A percentile compares a stretch with the other conserved stretches of the same genome.
Evolutionary conservation across 2,797 vertebrate species (phyloP).

Genomic region (Crenuchus spilurus): DNA sequence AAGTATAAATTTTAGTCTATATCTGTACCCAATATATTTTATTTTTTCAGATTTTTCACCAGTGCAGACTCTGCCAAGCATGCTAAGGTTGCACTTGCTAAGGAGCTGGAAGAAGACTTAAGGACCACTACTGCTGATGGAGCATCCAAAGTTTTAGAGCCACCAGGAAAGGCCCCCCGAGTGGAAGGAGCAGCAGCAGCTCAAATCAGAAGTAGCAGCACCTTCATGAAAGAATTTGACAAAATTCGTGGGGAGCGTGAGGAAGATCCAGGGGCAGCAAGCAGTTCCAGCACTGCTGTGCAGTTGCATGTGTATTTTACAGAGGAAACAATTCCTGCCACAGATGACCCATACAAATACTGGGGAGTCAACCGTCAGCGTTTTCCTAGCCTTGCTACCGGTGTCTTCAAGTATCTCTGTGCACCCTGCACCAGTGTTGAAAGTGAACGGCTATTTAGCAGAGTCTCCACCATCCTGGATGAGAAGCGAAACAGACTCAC

Average conservation of each 20-base stretch:
- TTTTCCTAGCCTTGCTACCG: background rate
- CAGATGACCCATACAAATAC: conserved; percentile 11
- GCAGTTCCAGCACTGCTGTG: background rate
- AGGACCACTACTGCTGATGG: too few species aligned
- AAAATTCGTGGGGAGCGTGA: background rate
- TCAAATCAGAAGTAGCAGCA: background rate
- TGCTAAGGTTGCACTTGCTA: too few species aligned
- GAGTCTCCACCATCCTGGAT: conserved; percentile 15
- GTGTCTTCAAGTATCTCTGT: conserved; percentile 16
- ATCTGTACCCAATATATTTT: too few species aligned
- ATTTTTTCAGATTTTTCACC: too few species aligned
- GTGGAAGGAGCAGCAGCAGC: background rate
- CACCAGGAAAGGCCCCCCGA: too few species aligned
- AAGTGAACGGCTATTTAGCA: conserved; percentile 34
- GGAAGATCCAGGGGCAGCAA: background rate
- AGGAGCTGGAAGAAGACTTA: too few species aligned
- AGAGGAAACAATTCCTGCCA: background rate
- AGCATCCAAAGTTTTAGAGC: too few species aligned
- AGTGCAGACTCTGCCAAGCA: too few species aligned
- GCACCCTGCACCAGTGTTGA: conserved; percentile 20
- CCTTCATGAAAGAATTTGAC: background rate
- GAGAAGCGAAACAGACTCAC: conserved; percentile 18
- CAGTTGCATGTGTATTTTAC: conserved; percentile 1
- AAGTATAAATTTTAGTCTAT: too few species aligned
- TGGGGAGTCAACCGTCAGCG: background rate